Evolutionary conservation across 2,113 vertebrate species (phyloP).

Genomic region (Gymnobelideus leadbeateri): DNA sequence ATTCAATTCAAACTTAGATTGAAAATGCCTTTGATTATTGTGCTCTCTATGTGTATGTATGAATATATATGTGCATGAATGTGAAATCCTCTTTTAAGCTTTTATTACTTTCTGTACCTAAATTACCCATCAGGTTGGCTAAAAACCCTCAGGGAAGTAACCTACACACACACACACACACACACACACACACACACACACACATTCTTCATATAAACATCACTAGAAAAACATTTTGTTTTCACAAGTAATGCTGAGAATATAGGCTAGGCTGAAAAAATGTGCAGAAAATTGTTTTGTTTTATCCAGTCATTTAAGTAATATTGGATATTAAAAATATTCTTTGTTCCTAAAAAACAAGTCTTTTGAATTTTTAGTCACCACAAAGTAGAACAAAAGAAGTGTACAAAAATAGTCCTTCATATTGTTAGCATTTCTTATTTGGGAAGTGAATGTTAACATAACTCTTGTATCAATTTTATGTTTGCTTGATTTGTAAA

Average conservation of each 20-base stretch:
- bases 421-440: neutral
- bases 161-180: neutral
- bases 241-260: slow-evolving; percentile 5
- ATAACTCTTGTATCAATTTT: neutral
- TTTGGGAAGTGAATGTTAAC: neutral
- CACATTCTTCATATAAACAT: neutral
- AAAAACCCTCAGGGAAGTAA: neutral
- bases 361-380: neutral
- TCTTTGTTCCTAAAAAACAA: neutral
- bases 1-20: slow-evolving; percentile 13
- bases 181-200: too few relatives aligned
- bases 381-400: neutral
- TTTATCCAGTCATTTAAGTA: neutral
- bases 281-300: slow-evolving; percentile 11
- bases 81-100: neutral
- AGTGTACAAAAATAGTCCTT: neutral
- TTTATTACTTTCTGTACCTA: neutral
- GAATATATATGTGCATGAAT: neutral
- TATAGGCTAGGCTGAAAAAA: neutral
- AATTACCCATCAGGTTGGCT: neutral
- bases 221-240: neutral
- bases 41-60: neutral
- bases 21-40: slow-evolving; percentile 43
- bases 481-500: neutral
- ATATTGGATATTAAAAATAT: neutral